Base-by-base conservation (phyloP, 2,113 vertebrate species). In the Alethe diademata region DNA sequence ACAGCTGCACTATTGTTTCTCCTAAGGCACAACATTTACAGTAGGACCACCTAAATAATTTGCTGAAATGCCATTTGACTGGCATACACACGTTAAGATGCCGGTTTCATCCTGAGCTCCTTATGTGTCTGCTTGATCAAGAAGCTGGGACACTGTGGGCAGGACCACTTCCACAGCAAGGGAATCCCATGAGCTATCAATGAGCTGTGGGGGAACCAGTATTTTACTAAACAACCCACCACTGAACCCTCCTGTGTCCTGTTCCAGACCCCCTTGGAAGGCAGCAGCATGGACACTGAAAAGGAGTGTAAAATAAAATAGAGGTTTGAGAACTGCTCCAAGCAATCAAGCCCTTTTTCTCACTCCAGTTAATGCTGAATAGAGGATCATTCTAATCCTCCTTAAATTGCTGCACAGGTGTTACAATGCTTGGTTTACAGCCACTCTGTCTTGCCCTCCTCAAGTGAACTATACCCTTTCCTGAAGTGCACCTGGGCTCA, bases 391-490 rank as follows among this genome's bases (percentile, higher is more conserved):
- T 88, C 74, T 84, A 88, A 94, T 75, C 62, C 61, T 74, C 33
- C 94, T 78, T 81, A 92, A 93, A 83, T 66, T 91, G 78, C 69
- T 85, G 84, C 90, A 93, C 93, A 97, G 94, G 96, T 97, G 96
- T 96, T 86, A 53, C 78, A 72, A 45, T 43, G 96, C 83, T 75
- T 40, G 78, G 47, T 88, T 91, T 90, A 75, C 70, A 95, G 86
- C 48, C 72, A 86, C 90, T 85, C 94, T 25, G 5, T 71, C 92
- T 92, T 74, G 67, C 79, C 82, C 88, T 45, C 29, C 74, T 56
- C 11, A 3, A 33, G 48, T 81, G 90, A 91, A 92, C 19, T 24
- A 42, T 73, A 78, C 86, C 96, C 89, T 90, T 93, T 96, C 89
- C 88, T 94, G 84, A 82, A 92, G 87, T 33, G 36, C 96, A 95